A percentile compares a stretch with the other conserved stretches of the same genome.
phyloP scores from a whole-genome alignment of 2,888 invertebrate genomes.

The Caenorhabditis imperialis region DNA sequence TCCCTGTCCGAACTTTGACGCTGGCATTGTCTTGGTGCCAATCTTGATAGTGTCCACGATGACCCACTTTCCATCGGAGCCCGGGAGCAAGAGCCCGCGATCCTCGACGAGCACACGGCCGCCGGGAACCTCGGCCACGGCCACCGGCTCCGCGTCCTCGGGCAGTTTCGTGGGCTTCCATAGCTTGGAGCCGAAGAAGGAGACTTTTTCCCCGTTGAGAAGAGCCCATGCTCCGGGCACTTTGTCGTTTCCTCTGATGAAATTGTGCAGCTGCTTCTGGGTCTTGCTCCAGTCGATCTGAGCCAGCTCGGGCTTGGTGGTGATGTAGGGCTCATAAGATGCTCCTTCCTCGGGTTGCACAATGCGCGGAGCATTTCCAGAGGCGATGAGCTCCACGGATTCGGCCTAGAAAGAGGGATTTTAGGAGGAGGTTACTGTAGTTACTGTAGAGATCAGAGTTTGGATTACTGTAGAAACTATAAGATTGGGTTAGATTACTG shows the following conservation, averaged over 20 bases:
- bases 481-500: no score
- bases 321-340: constrained; percentile 87
- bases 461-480: no score
- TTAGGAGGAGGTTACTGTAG: no score
- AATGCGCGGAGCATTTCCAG: constrained; percentile 86
- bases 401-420: constrained; percentile 80
- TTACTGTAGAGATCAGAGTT: no score
- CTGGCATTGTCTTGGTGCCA: constrained; percentile 85
- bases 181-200: constrained; percentile 87
- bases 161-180: constrained; percentile 82
- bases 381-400: constrained; percentile 90
- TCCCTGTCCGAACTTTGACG: constrained; percentile 84
- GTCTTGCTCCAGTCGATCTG: constrained; percentile 79
- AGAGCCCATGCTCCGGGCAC: constrained; percentile 91
- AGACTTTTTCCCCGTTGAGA: constrained; percentile 82
- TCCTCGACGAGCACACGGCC: constrained; percentile 69
- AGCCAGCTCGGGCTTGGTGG: constrained; percentile 83
- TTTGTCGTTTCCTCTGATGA: constrained; percentile 92
- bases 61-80: constrained; percentile 87
- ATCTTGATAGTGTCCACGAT: constrained; percentile 87
- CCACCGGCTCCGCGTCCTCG: constrained; percentile 80
- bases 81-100: constrained; percentile 86
- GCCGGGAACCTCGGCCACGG: constrained; percentile 57
- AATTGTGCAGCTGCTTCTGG: constrained; percentile 87
- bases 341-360: constrained; percentile 89